Conservation (phyloP, 2,113 vertebrate genomes). For the Zosterops lateralis region DNA sequence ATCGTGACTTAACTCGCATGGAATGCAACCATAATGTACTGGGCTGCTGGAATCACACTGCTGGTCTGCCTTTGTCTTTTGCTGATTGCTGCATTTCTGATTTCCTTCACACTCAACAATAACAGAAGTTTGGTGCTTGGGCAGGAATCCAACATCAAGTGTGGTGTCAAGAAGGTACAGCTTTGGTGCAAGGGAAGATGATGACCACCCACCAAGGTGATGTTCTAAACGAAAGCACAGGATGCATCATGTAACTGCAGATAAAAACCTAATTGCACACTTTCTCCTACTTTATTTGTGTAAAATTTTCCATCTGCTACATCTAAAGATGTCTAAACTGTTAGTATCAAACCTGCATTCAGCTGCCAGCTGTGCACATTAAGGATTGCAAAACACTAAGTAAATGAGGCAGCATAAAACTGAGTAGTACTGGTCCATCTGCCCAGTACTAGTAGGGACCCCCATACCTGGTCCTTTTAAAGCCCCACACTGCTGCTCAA, state of each 20-base stretch:
- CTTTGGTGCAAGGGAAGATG: constrained; percentile 66
- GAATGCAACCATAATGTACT: constrained; percentile 77
- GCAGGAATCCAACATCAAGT: constrained; percentile 74
- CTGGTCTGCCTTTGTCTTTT: constrained; percentile 72
- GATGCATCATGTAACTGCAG: constrained; percentile 79
- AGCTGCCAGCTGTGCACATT: constrained; percentile 89
- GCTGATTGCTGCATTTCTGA: constrained; percentile 74
- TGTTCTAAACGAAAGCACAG: constrained; percentile 77
- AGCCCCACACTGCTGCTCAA: constrained; percentile 68
- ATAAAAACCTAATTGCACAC: constrained; percentile 87
- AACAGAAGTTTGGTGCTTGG: constrained; percentile 77
- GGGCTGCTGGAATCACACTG: constrained; percentile 70
- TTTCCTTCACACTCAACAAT: constrained; percentile 74
- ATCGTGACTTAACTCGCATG: constrained; percentile 76
- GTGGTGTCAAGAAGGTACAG: constrained; percentile 78
- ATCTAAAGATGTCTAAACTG: constrained; percentile 90
- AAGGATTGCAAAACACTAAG: constrained; percentile 86
- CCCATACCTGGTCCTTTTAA: constrained; percentile 80
- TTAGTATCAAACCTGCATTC: constrained; percentile 89
- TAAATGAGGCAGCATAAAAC: constrained; percentile 85
- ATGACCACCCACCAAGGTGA: constrained; percentile 85
- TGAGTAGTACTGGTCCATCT: constrained; percentile 84
- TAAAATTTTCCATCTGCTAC: constrained; percentile 90
- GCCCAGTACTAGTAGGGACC: constrained; percentile 80
- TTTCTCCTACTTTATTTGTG: constrained; percentile 89